Conservation (phyloP, 2,888 invertebrate species). For the Amblyjoppa proteus region DNA sequence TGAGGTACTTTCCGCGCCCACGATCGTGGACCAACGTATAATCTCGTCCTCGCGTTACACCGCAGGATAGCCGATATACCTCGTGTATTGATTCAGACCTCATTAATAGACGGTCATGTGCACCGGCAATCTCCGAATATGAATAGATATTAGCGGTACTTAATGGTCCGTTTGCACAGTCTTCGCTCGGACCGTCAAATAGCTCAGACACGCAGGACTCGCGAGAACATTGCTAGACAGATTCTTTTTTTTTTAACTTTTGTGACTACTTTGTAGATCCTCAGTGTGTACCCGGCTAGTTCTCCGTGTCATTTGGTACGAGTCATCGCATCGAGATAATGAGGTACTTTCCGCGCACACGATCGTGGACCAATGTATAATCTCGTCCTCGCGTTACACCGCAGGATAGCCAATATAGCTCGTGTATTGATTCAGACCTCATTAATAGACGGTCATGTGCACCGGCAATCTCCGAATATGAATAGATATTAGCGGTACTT, state of each 20-base stretch:
- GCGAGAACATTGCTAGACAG: neutral
- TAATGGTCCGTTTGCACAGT: slow-evolving; percentile 44
- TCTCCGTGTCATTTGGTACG: neutral
- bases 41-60: neutral
- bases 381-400: neutral
- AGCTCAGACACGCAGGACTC: slow-evolving; percentile 10
- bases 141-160: slow-evolving; percentile 32
- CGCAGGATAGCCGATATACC: neutral
- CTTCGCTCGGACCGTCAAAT: slow-evolving; percentile 20
- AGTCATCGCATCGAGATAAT: slow-evolving; percentile 26
- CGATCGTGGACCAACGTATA: slow-evolving; percentile 12
- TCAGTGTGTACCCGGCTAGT: neutral
- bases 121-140: neutral
- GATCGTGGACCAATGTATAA: slow-evolving; percentile 8
- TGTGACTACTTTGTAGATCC: neutral
- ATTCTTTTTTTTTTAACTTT: neutral
- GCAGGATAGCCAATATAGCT: neutral
- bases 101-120: slow-evolving; percentile 31
- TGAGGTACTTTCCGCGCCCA: slow-evolving; percentile 18
- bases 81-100: slow-evolving; percentile 43
- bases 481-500: slow-evolving; percentile 30
- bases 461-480: neutral
- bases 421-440: slow-evolving; percentile 41
- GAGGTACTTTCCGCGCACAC: slow-evolving; percentile 14
- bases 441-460: slow-evolving; percentile 31